These are phyloP conservation scores for Melanostoma scalare DNA, from an alignment of 2,888 invertebrate species.

Conservation along the genomic window DNA sequence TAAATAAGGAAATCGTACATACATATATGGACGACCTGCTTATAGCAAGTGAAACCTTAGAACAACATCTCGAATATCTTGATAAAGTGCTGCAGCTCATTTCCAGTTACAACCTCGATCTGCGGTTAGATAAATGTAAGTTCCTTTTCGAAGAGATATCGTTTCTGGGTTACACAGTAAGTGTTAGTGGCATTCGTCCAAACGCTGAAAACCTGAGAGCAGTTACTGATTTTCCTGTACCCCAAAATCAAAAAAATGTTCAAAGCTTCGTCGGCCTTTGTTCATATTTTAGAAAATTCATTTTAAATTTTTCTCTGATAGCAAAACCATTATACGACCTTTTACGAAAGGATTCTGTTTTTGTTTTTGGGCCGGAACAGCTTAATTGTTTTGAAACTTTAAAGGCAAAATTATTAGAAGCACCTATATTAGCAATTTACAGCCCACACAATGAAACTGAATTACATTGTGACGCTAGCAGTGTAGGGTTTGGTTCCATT, in stretches of 20 bases:
- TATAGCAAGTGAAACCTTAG: conserved; percentile 16
- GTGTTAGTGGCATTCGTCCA: conserved; percentile 10
- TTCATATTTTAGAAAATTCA: not conserved
- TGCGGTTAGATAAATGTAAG: conserved; percentile 58
- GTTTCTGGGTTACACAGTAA: conserved; percentile 38
- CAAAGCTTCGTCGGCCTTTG: conserved; percentile 6
- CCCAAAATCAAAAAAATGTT: not conserved
- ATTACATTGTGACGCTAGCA: conserved; percentile 1
- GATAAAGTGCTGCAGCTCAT: conserved; percentile 14
- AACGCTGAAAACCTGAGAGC: no score
- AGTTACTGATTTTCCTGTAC: not conserved
- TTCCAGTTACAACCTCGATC: conserved; percentile 6
- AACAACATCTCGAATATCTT: conserved; percentile 19
- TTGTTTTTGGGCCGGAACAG: not conserved
- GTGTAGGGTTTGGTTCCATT: not conserved
- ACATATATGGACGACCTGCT: conserved; percentile 49
- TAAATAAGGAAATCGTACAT: no score
- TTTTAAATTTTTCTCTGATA: not conserved
- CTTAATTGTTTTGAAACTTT: not conserved
- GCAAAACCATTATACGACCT: conserved; percentile 24
- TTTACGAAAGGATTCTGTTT: not conserved
- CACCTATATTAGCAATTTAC: not conserved
- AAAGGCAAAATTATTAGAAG: conserved; percentile 3
- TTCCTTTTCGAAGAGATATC: conserved; percentile 60
- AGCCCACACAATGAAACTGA: not conserved